phyloP scores from a whole-genome alignment of 2,797 vertebrate species.

The Pseudochaenichthys georgianus region DNA sequence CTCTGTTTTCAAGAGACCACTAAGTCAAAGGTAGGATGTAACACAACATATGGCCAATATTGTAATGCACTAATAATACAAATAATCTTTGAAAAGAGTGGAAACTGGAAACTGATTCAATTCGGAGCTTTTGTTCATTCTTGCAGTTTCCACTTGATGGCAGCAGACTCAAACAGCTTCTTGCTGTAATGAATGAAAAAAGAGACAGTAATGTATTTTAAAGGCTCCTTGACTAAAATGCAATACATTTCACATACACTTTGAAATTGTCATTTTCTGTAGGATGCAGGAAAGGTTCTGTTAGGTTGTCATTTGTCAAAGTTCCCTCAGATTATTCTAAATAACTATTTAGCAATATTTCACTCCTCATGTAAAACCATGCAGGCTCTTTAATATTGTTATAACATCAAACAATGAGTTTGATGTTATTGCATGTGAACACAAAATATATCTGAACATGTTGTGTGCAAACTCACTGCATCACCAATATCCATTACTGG shows the following conservation, averaged over 20 bases:
- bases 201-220: not conserved
- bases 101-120: not conserved
- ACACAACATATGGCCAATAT: not conserved
- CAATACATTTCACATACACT: not conserved
- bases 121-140: conserved; percentile 18
- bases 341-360: not conserved
- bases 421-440: conserved; percentile 15
- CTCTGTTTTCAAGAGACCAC: not conserved
- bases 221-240: not conserved
- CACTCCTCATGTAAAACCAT: not conserved
- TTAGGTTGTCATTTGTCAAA: not conserved
- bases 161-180: conserved; percentile 66
- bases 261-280: not conserved
- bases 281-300: not conserved
- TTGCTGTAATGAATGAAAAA: no score
- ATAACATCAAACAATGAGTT: conserved; percentile 16
- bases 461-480: conserved; percentile 18
- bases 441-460: conserved; percentile 37
- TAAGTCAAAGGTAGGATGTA: not conserved
- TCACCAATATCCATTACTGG: conserved; percentile 26
- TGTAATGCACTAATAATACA: not conserved
- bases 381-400: not conserved
- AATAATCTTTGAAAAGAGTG: not conserved
- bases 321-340: not conserved
- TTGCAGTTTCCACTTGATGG: conserved; percentile 73